A percentile compares a stretch with the other conserved stretches of the same genome.
phyloP scores from a whole-genome alignment of 2,888 invertebrate genomes.

The Horisme vitalbata region DNA sequence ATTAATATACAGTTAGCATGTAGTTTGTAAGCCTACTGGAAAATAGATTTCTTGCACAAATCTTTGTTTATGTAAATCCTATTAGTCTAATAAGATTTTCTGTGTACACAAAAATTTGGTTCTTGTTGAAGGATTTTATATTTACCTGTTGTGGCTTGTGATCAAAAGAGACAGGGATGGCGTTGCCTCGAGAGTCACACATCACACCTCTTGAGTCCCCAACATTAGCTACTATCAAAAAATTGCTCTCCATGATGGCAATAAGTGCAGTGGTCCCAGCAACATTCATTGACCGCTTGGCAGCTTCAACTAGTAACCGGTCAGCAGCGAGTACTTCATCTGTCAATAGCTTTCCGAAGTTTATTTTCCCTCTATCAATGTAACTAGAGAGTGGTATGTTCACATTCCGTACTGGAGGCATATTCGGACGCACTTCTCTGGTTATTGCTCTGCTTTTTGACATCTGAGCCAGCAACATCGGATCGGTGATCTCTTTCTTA shows the following conservation, averaged over 20 bases:
- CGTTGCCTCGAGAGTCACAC: conserved; percentile 95
- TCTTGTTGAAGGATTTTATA: neutral
- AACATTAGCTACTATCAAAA: conserved; percentile 96
- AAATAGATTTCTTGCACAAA: no score
- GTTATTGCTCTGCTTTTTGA: conserved; percentile 85
- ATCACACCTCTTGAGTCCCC: conserved; percentile 98
- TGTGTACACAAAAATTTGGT: no score
- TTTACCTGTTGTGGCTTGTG: conserved; percentile 97
- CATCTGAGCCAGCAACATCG: conserved; percentile 85
- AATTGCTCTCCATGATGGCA: conserved; percentile 91
- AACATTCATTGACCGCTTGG: conserved; percentile 89
- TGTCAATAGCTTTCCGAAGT: conserved; percentile 91
- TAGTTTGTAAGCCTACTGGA: no score
- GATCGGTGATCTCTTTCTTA: conserved; percentile 86
- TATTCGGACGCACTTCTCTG: conserved; percentile 81
- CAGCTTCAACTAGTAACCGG: conserved; percentile 89
- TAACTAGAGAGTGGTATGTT: conserved; percentile 84
- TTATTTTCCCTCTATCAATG: conserved; percentile 88
- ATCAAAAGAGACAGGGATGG: conserved; percentile 96
- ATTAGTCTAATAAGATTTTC: no score
- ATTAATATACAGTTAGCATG: no score
- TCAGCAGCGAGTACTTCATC: conserved; percentile 95
- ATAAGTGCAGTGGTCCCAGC: conserved; percentile 96
- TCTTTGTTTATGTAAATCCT: conserved; percentile 10
- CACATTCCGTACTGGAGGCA: conserved; percentile 70